phyloP scores from a whole-genome alignment of 2,797 vertebrate species.

The Cirrhinus molitorella region DNA sequence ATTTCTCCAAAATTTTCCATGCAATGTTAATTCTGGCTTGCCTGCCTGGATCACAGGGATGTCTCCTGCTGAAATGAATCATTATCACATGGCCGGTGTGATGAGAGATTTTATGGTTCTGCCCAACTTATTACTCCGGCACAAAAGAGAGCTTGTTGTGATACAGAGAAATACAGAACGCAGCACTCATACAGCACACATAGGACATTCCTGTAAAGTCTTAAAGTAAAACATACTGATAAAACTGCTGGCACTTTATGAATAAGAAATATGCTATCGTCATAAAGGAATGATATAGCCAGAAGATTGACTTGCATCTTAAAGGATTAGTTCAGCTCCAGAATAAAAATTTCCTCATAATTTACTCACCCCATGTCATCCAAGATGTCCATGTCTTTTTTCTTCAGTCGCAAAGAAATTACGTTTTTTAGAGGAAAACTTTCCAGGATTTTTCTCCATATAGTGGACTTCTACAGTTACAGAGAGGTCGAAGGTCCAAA shows the following conservation, averaged over 20 bases:
- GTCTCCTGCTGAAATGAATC: conserved; percentile 61
- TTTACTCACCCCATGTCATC: too few species aligned
- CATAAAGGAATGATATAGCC: not conserved
- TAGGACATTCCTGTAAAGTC: conserved; percentile 56
- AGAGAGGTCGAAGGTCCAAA: too few species aligned
- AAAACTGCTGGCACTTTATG: conserved; percentile 21
- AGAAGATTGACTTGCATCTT: not conserved
- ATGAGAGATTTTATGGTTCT: conserved; percentile 49
- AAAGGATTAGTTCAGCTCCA: too few species aligned
- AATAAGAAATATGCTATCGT: not conserved
- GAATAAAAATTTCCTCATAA: too few species aligned
- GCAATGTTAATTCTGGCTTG: conserved; percentile 20
- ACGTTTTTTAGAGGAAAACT: too few species aligned
- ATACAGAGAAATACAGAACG: conserved; percentile 50
- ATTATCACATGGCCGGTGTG: conserved; percentile 69
- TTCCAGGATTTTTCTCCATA: too few species aligned
- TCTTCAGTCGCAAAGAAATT: too few species aligned
- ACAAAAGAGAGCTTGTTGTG: conserved; percentile 71
- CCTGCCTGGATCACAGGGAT: conserved; percentile 7
- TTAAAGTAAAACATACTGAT: conserved; percentile 24
- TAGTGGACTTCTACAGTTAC: too few species aligned
- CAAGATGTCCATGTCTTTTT: too few species aligned
- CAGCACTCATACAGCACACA: conserved; percentile 42
- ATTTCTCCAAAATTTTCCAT: not conserved
- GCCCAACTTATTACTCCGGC: conserved; percentile 59